These are phyloP conservation scores for Teleogryllus oceanicus DNA, from an alignment of 2,888 invertebrate species.

Conservation along the genomic window DNA sequence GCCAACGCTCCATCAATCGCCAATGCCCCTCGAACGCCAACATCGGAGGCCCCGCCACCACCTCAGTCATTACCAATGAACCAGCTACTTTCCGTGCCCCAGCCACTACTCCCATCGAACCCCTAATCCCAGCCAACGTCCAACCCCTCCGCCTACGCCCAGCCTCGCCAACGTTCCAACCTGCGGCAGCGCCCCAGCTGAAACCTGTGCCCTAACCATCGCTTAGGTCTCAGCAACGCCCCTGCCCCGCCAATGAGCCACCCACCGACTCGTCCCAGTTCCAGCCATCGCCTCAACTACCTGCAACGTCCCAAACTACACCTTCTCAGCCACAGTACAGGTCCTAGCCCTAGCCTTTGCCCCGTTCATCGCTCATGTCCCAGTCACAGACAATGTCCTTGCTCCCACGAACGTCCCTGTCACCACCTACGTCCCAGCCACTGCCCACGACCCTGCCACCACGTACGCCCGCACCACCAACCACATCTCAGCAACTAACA, in stretches of 20 bases:
- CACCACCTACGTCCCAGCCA: background rate
- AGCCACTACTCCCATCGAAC: too few relatives aligned
- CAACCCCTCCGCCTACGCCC: background rate
- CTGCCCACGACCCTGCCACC: background rate
- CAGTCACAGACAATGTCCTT: background rate
- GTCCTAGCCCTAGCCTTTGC: background rate
- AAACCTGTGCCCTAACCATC: too few relatives aligned
- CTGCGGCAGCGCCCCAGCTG: background rate
- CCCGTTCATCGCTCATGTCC: background rate
- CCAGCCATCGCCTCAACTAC: background rate
- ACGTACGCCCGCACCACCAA: background rate
- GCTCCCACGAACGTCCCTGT: background rate
- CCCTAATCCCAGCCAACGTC: too few relatives aligned
- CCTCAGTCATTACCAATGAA: too few relatives aligned
- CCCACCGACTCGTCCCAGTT: background rate
- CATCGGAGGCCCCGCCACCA: too few relatives aligned
- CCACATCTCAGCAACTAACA: background rate
- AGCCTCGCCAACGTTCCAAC: background rate
- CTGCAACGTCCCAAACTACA: background rate
- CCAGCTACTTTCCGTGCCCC: too few relatives aligned
- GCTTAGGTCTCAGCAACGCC: too few relatives aligned
- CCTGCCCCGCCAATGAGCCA: too few relatives aligned
- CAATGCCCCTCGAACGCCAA: too few relatives aligned
- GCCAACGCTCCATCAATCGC: too few relatives aligned
- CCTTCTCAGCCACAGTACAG: background rate